Evolutionary conservation across 2,113 vertebrate genomes (phyloP).

Genomic region (Podilymbus podiceps): DNA sequence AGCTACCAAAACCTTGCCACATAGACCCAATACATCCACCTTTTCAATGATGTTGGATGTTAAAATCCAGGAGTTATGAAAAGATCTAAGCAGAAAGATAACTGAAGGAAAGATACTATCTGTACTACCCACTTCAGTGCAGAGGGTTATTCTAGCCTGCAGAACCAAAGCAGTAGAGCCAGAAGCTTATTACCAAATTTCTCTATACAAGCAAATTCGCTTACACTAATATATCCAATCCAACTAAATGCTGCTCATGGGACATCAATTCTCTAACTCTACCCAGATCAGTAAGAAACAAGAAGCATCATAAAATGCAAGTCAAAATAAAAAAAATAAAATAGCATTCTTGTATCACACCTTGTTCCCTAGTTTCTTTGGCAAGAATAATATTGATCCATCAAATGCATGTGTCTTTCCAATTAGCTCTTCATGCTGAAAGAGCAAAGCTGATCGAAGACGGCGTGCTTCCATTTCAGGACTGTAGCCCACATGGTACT

Average conservation of each 20-base stretch:
- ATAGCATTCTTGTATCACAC: background rate
- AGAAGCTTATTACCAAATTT: background rate
- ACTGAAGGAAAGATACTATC: background rate
- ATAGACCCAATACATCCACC: background rate
- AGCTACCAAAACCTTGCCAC: background rate
- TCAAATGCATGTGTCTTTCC: conserved; percentile 88
- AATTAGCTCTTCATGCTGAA: conserved; percentile 83
- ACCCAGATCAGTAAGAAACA: background rate
- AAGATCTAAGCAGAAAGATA: background rate
- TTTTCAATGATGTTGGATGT: background rate
- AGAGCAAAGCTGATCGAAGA: conserved; percentile 85
- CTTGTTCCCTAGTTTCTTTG: conserved; percentile 77
- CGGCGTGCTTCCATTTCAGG: conserved; percentile 89
- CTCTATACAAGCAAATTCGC: background rate
- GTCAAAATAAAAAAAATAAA: background rate
- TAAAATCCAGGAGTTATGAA: background rate
- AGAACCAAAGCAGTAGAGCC: background rate
- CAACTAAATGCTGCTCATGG: background rate
- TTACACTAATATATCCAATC: background rate
- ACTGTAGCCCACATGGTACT: conserved; percentile 89
- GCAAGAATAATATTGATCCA: conserved; percentile 85
- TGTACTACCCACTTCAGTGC: background rate
- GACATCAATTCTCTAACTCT: background rate
- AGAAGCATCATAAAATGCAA: background rate
- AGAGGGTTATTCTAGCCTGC: background rate